phyloP scores from a whole-genome alignment of 2,797 vertebrate species.

The Syngnathus acus region DNA sequence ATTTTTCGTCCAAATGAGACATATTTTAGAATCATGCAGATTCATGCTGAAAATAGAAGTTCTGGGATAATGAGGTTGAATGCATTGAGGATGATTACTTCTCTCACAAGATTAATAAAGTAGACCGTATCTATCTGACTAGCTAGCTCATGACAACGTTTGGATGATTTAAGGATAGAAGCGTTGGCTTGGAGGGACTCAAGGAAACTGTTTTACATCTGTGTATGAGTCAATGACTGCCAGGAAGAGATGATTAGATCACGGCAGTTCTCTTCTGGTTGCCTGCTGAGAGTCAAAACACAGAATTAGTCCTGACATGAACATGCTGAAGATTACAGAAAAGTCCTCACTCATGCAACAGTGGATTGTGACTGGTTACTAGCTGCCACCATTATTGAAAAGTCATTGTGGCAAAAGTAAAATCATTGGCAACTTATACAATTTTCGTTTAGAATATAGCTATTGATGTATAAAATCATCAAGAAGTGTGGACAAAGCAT shows the following conservation, averaged over 20 bases:
- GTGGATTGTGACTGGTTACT: constrained; percentile 65
- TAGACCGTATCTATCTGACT: not conserved
- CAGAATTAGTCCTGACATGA: constrained; percentile 27
- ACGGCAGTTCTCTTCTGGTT: constrained; percentile 69
- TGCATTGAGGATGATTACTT: constrained; percentile 4
- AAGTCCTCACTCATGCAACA: constrained; percentile 65
- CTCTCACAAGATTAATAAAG: not conserved
- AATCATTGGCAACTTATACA: not conserved
- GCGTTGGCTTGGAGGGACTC: constrained; percentile 26
- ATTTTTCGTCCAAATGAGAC: constrained; percentile 29
- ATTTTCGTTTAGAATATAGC: constrained; percentile 1
- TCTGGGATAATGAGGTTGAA: constrained; percentile 39
- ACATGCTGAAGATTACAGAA: constrained; percentile 25
- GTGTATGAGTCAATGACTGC: constrained; percentile 49
- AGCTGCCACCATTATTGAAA: constrained; percentile 35
- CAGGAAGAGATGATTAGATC: constrained; percentile 57
- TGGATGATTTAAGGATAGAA: constrained; percentile 16
- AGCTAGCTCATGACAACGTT: not conserved
- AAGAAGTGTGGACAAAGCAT: constrained; percentile 36
- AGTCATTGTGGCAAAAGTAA: not conserved
- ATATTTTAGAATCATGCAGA: constrained; percentile 58
- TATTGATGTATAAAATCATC: not conserved
- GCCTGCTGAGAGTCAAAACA: constrained; percentile 54
- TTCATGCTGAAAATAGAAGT: constrained; percentile 54
- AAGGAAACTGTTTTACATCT: constrained; percentile 37